Evolutionary conservation across 2,888 invertebrate species (phyloP).

Genomic region (Venustoraphidia nigricollis): DNA sequence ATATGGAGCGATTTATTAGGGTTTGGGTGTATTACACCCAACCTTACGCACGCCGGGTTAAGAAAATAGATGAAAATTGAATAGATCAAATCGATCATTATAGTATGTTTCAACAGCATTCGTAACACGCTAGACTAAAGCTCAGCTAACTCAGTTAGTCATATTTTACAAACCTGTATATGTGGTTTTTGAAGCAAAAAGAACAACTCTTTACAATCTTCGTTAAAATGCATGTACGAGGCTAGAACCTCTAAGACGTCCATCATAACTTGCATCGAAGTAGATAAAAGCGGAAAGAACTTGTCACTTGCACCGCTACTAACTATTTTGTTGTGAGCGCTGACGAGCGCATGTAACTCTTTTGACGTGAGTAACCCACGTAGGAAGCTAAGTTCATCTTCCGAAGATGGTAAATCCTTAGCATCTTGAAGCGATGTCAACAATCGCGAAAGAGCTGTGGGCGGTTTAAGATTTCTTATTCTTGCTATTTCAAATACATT

Average conservation of each 20-base stretch:
- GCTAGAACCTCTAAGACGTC: conserved; percentile 69
- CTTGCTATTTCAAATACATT: background rate
- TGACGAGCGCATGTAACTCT: conserved; percentile 77
- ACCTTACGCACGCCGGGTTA: too few relatives aligned
- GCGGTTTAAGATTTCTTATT: background rate
- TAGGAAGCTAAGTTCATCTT: conserved; percentile 76
- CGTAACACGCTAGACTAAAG: too few relatives aligned
- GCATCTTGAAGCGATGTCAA: conserved; percentile 72
- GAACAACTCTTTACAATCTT: conserved; percentile 66
- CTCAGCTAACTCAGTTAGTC: too few relatives aligned
- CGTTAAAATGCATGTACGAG: conserved; percentile 46
- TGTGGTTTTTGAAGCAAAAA: conserved; percentile 70
- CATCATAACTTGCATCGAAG: conserved; percentile 61
- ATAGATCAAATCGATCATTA: too few relatives aligned
- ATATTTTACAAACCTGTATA: conserved; percentile 49
- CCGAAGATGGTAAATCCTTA: conserved; percentile 49
- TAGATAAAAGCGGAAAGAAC: conserved; percentile 69
- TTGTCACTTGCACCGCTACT: conserved; percentile 73
- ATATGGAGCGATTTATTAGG: too few relatives aligned
- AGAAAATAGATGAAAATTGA: too few relatives aligned
- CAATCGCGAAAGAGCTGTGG: conserved; percentile 59
- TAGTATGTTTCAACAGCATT: too few relatives aligned
- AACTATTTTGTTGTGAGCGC: conserved; percentile 79
- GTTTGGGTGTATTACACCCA: too few relatives aligned
- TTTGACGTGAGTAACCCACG: conserved; percentile 72